phyloP scores from a whole-genome alignment of 2,888 invertebrate genomes.

The Blera fallax region DNA sequence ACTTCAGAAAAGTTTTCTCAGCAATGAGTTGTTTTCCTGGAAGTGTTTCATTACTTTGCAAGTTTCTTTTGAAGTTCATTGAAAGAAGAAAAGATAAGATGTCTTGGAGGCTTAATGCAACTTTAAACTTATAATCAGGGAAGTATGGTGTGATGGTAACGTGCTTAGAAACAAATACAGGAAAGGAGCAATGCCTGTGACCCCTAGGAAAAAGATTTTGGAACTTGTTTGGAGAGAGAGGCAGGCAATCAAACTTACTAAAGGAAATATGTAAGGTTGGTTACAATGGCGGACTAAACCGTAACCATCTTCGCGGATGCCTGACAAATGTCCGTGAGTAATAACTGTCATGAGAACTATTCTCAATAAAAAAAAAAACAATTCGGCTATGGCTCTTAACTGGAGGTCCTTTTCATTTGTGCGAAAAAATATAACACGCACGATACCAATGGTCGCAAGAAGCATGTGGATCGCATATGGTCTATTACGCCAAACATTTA shows the following conservation, averaged over 20 bases:
- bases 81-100: not conserved
- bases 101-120: not conserved
- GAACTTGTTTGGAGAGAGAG: not conserved
- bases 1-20: not conserved
- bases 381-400: too few relatives aligned
- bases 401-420: too few relatives aligned
- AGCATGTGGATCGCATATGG: too few relatives aligned
- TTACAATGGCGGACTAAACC: too few relatives aligned
- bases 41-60: not conserved
- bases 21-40: conserved; percentile 1
- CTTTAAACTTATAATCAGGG: not conserved
- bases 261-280: too few relatives aligned
- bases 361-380: too few relatives aligned
- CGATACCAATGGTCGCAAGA: too few relatives aligned
- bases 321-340: too few relatives aligned
- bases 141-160: not conserved
- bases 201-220: not conserved
- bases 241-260: not conserved
- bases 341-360: too few relatives aligned
- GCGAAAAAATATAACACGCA: too few relatives aligned
- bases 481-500: too few relatives aligned
- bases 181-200: not conserved
- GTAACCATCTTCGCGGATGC: too few relatives aligned
- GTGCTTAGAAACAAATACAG: not conserved
- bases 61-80: conserved; percentile 17